Evolutionary conservation across 2,113 vertebrate species (phyloP).

Genomic region (Lathamus discolor): DNA sequence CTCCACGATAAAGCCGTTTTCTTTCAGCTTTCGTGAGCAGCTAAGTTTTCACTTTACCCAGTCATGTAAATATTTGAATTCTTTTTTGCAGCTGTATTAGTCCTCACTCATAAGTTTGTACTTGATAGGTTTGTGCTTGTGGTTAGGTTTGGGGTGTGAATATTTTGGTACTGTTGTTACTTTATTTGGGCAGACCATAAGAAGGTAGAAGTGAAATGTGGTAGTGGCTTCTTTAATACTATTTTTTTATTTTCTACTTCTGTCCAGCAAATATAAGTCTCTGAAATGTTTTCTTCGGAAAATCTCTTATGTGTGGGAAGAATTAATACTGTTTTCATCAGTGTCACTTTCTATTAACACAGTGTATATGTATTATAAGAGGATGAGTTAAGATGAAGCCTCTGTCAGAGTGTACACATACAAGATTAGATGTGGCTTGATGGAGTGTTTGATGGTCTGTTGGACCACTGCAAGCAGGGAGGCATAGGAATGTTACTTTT

Average conservation of each 20-base stretch:
- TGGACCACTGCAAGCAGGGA: neutral
- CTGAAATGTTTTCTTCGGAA: conserved; percentile 23
- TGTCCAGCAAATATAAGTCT: neutral
- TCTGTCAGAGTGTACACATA: neutral
- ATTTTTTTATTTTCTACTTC: neutral
- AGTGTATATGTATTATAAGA: neutral
- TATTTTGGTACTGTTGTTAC: neutral
- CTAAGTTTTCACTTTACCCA: conserved; percentile 17
- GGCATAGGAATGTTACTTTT: neutral
- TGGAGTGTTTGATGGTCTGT: neutral
- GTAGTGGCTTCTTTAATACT: neutral
- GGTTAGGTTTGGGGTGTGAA: neutral
- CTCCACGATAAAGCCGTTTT: conserved; percentile 52
- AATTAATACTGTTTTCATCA: neutral
- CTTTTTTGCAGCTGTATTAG: neutral
- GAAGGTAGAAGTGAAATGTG: neutral
- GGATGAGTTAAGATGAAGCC: neutral
- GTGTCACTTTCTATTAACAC: neutral
- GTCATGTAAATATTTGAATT: conserved; percentile 38
- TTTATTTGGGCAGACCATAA: neutral
- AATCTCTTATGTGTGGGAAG: neutral
- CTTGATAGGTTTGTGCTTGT: neutral
- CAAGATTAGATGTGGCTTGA: neutral
- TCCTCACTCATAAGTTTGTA: neutral
- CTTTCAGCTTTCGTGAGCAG: conserved; percentile 46